Conservation (phyloP, 2,797 vertebrate genomes). For the Garrulus glandarius region DNA sequence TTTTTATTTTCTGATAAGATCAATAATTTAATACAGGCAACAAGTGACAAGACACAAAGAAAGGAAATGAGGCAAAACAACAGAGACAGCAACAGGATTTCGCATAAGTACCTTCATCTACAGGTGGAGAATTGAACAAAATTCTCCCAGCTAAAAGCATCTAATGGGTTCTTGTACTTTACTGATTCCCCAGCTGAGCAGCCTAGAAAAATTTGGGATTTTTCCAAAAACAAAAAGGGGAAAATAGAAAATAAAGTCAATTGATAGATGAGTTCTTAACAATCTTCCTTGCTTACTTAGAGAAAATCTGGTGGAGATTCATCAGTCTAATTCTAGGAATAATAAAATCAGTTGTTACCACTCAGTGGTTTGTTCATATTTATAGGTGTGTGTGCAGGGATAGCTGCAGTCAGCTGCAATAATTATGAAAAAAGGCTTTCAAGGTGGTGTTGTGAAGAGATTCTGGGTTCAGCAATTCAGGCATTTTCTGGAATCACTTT, state of each 20-base stretch:
- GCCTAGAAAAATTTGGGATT: rapidly evolving
- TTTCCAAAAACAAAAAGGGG: rapidly evolving
- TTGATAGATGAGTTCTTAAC: background rate
- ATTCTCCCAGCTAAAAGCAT: background rate
- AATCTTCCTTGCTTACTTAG: background rate
- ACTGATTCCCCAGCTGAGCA: background rate
- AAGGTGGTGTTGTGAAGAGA: background rate
- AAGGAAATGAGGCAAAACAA: background rate
- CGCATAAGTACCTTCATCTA: background rate
- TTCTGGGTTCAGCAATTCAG: background rate
- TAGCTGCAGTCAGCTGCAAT: background rate
- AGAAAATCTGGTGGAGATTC: background rate
- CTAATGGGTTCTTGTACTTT: background rate
- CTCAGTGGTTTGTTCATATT: background rate
- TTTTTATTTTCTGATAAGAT: background rate
- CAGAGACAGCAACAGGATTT: background rate
- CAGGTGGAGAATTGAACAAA: background rate
- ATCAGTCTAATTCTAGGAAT: background rate
- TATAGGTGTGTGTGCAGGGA: background rate
- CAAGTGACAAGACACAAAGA: background rate
- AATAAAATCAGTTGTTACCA: background rate
- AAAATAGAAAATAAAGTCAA: rapidly evolving
- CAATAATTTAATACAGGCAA: background rate
- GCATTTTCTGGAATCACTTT: background rate
- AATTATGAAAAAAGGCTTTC: background rate